A percentile compares a stretch with the other conserved stretches of the same genome.
These are phyloP conservation scores for Phyllotreta cruciferae DNA, from an alignment of 2,888 invertebrate genomes.

Conservation along the genomic window DNA sequence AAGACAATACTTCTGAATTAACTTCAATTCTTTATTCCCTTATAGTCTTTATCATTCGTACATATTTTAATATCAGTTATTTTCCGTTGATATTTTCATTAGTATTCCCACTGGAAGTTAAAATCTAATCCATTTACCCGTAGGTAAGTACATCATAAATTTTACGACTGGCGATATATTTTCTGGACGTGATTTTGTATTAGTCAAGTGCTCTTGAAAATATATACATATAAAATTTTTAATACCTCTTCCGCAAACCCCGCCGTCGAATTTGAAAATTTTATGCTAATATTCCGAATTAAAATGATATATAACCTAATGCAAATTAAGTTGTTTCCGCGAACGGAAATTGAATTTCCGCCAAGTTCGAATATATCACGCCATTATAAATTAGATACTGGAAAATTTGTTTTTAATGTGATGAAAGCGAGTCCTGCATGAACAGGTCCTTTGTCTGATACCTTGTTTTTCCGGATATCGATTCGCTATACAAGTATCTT, in stretches of 20 bases:
- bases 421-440: slow-evolving; percentile 4
- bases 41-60: too few species aligned
- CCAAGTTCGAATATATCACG: slow-evolving; percentile 32
- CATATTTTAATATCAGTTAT: too few species aligned
- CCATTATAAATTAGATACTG: slow-evolving; percentile 30
- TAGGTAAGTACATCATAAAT: too few species aligned
- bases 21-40: too few species aligned
- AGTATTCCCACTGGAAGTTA: too few species aligned
- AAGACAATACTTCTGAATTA: too few species aligned
- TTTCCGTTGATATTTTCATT: too few species aligned
- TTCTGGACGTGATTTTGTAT: not conserved
- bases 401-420: slow-evolving; percentile 33
- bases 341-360: slow-evolving; percentile 36
- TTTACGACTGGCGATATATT: not conserved
- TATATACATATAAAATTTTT: slow-evolving; percentile 9
- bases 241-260: slow-evolving; percentile 4
- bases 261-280: slow-evolving; percentile 23
- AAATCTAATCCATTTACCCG: too few species aligned
- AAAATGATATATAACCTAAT: slow-evolving; percentile 36
- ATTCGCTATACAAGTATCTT: not conserved
- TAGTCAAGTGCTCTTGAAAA: not conserved
- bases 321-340: slow-evolving; percentile 37
- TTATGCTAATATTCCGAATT: slow-evolving; percentile 33
- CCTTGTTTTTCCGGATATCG: not conserved
- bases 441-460: slow-evolving; percentile 4